These are phyloP conservation scores for Helicoverpa armigera DNA, from an alignment of 1,140 invertebrate species.

Conservation along the genomic window DNA sequence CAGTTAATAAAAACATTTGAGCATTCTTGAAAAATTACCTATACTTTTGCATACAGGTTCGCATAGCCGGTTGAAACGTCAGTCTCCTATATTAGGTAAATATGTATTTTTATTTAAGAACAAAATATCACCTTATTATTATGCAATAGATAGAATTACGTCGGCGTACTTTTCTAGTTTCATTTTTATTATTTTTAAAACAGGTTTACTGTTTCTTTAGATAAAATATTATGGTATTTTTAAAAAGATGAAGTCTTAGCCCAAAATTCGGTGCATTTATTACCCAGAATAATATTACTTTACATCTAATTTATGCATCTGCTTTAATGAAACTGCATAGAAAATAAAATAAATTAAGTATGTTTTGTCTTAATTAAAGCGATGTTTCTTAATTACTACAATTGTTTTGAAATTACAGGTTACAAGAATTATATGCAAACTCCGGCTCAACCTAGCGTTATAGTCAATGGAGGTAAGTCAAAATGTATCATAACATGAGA, in stretches of 20 bases:
- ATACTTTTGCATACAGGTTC: neutral
- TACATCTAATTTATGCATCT: no score
- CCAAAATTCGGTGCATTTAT: no score
- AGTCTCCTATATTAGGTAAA: neutral
- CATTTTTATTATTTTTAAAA: no score
- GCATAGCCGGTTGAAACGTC: neutral
- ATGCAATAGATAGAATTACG: neutral
- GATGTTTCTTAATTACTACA: neutral
- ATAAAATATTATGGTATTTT: no score
- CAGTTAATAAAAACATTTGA: no score
- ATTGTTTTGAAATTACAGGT: neutral
- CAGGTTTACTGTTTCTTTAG: no score
- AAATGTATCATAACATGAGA: neutral
- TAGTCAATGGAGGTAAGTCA: slow-evolving; percentile 17
- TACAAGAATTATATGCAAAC: neutral
- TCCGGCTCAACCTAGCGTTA: neutral
- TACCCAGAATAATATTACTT: no score
- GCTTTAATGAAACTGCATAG: no score
- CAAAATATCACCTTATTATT: neutral
- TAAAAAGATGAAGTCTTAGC: no score
- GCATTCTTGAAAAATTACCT: neutral
- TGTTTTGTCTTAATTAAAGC: neutral
- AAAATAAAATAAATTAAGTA: no score
- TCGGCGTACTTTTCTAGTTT: no score
- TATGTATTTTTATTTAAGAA: neutral